Percentiles rank a stretch among this genome's conserved stretches.
phyloP scores from a whole-genome alignment of 2,797 vertebrate species.

The Trematomus bernacchii region DNA sequence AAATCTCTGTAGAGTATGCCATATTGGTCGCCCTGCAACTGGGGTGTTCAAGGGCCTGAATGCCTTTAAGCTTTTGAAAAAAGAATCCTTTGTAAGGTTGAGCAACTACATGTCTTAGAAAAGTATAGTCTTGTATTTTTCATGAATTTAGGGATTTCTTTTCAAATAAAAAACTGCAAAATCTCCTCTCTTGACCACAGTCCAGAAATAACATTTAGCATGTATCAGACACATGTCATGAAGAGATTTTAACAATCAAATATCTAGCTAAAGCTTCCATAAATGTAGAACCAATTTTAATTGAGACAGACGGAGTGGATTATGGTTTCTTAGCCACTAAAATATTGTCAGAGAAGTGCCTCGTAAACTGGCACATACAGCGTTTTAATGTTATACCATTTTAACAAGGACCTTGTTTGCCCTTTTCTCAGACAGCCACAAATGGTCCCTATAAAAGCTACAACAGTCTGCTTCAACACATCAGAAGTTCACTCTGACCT shows the following conservation, averaged over 20 bases:
- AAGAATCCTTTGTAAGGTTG: not conserved
- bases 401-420: constrained; percentile 18
- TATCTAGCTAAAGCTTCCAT: not conserved
- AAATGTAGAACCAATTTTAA: not conserved
- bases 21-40: not conserved
- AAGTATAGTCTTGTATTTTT: not conserved
- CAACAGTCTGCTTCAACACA: constrained; percentile 19
- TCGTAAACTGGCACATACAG: constrained; percentile 12
- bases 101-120: not conserved
- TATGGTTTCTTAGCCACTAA: constrained; percentile 1
- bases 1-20: not conserved
- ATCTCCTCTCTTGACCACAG: not conserved
- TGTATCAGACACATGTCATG: not conserved
- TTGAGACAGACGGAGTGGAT: not conserved
- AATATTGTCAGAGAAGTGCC: constrained; percentile 2
- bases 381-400: constrained; percentile 15
- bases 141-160: not conserved
- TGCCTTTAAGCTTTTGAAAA: not conserved
- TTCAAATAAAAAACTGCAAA: not conserved
- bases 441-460: constrained; percentile 33
- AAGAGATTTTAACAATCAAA: not conserved
- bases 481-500: constrained; percentile 13
- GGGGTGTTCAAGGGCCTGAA: not conserved
- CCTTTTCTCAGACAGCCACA: constrained; percentile 37
- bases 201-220: not conserved